A percentile compares a stretch with the other conserved stretches of the same genome.
Conservation (phyloP, 1,140 invertebrate species). For the Psix sp. region DNA sequence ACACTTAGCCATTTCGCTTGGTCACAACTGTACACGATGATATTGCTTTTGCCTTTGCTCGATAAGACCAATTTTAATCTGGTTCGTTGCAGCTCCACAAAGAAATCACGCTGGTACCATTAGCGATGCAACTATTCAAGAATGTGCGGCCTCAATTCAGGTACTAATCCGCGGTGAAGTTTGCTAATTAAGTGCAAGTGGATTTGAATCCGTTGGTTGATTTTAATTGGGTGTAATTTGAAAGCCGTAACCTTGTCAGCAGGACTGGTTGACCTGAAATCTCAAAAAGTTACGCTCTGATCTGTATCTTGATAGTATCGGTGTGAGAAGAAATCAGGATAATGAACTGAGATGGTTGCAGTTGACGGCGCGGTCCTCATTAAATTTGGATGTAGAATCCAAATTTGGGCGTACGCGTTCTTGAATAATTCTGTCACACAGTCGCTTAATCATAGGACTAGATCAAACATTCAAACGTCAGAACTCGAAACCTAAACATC, state of each 20-base stretch:
- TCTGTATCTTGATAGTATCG: constrained; percentile 23
- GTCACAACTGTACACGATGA: constrained; percentile 56
- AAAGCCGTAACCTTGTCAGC: background rate
- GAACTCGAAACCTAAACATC: background rate
- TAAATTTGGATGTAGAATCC: background rate
- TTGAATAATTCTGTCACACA: no score
- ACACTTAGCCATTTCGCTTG: constrained; percentile 53
- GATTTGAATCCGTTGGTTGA: no score
- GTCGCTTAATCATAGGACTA: no score
- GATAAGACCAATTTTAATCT: constrained; percentile 11
- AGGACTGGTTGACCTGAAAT: constrained; percentile 13
- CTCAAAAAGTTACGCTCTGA: constrained; percentile 6
- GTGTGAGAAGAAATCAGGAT: constrained; percentile 32
- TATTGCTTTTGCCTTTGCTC: constrained; percentile 34
- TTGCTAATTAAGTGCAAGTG: no score
- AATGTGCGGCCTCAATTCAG: no score
- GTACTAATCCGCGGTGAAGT: no score
- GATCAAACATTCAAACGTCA: no score
- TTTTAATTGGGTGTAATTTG: constrained; percentile 17
- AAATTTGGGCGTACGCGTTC: background rate
- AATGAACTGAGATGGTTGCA: constrained; percentile 1
- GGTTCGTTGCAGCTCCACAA: no score
- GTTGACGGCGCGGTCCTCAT: background rate
- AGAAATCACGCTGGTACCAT: no score
- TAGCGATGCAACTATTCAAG: no score